Evolutionary conservation across 1,140 invertebrate genomes (phyloP).

Genomic region (Matsumurasca onukii): DNA sequence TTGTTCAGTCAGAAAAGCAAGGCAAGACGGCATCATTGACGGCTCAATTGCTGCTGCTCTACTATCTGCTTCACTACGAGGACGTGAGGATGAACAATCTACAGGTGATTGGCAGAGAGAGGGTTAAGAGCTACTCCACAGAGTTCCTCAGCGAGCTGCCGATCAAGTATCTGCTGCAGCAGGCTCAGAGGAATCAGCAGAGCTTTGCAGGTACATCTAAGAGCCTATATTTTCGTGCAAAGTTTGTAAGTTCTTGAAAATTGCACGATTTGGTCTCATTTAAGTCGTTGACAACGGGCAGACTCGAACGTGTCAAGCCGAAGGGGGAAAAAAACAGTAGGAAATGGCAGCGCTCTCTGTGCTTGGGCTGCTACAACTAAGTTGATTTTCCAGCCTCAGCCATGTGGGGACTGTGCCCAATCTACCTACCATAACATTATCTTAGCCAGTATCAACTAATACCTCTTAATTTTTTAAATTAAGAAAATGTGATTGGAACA

Average conservation of each 20-base stretch:
- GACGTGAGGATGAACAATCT: constrained; percentile 79
- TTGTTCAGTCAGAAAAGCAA: constrained; percentile 16
- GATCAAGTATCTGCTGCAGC: constrained; percentile 91
- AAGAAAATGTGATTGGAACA: not conserved
- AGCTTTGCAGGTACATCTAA: constrained; percentile 69
- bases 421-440: no score
- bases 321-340: no score
- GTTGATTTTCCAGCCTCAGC: no score
- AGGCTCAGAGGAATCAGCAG: constrained; percentile 89
- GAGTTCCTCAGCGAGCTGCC: constrained; percentile 89
- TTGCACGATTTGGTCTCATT: no score
- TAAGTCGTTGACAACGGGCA: no score
- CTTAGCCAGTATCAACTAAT: no score
- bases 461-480: not conserved
- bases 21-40: constrained; percentile 60
- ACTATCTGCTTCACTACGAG: constrained; percentile 92
- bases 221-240: no score
- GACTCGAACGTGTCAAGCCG: no score
- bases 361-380: no score
- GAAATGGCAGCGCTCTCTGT: no score
- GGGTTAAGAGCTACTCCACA: constrained; percentile 76
- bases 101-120: constrained; percentile 56
- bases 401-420: no score
- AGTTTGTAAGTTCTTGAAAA: no score
- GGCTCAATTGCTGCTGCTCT: constrained; percentile 85